Evolutionary conservation across 2,113 vertebrate species (phyloP).

Genomic region (Sander lucioperca): DNA sequence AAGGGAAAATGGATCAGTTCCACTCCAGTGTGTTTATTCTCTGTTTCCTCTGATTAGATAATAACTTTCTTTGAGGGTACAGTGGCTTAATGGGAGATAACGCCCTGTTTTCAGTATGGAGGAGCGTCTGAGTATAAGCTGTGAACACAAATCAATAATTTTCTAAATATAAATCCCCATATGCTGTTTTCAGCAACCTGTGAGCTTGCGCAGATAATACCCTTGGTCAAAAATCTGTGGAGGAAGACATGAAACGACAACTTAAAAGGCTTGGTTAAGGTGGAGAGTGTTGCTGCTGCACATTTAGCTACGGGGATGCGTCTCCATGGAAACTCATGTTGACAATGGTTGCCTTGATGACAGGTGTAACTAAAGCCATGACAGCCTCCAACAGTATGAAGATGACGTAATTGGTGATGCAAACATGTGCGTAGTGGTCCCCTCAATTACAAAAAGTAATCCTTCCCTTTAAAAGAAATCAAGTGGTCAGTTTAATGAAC

Average conservation of each 20-base stretch:
- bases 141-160: conserved; percentile 69
- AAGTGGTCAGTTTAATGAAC: not conserved
- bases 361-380: conserved; percentile 40
- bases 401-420: not conserved
- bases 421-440: not conserved
- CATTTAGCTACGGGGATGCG: not conserved
- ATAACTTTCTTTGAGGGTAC: conserved; percentile 64
- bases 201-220: not conserved
- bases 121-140: conserved; percentile 49
- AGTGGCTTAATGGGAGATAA: conserved; percentile 45
- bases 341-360: conserved; percentile 15
- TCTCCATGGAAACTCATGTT: conserved; percentile 22
- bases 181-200: conserved; percentile 20
- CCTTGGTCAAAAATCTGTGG: not conserved
- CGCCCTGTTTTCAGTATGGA: not conserved
- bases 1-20: not conserved
- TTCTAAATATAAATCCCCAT: conserved; percentile 30
- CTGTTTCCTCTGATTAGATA: conserved; percentile 38
- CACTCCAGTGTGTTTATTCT: not conserved
- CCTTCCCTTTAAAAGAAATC: not conserved
- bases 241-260: not conserved
- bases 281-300: not conserved
- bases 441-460: not conserved
- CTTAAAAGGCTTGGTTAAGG: not conserved
- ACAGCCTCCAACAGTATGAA: not conserved